Evolutionary conservation across 2,797 vertebrate genomes (phyloP), one percentile per base, ranked within the genome.

Genomic region (Numenius phaeopus): DNA sequence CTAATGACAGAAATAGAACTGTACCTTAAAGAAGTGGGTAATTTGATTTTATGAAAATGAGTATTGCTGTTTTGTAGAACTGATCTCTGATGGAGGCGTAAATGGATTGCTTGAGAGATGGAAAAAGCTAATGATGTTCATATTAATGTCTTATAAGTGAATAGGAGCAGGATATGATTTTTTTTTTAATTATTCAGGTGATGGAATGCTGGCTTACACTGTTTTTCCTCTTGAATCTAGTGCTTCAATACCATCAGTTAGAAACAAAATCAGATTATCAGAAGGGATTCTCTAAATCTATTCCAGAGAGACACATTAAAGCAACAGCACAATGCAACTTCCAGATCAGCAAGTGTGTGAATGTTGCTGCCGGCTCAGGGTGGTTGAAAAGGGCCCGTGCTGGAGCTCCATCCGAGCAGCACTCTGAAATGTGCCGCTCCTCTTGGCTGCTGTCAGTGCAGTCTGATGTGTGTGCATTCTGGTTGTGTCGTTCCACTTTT

Each of bases 1-100:
- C 73, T n/a, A n/a, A 39, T 52, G 81, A 49, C 82, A 87, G 64
- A 87, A 96, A 82, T 66, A 69, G 78, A 89, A 37, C 76, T 93
- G 49, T 73, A 55, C 24, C 59, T 87, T 80, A 69, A 89, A 89
- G 86, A 61, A 93, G 32, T 20, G 52, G 37, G 62, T 52, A 65
- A 54, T 73, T 80, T 37, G 50, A 72, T 94, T 82, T 95, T 72
- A 44, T 82, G 44, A 9, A 69, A 69, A 47, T 70, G 82, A 40
- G 9, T 88, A 3, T 44, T 69, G 76, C 64, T 88, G 30, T 59
- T 89, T 77, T 64, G 22, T 76, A 62, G 58, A 59, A 66, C 42
- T 49, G 14, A 16, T 78, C 72, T 77, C n/a, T 91, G 29, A 52
- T 69, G 44, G 47, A 78, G 57, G 42, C 79, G 16, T 73, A 75